A percentile compares a stretch with the other conserved stretches of the same genome.
Conservation (phyloP, 2,888 invertebrate species). For the Trissolcus brochymenae region DNA sequence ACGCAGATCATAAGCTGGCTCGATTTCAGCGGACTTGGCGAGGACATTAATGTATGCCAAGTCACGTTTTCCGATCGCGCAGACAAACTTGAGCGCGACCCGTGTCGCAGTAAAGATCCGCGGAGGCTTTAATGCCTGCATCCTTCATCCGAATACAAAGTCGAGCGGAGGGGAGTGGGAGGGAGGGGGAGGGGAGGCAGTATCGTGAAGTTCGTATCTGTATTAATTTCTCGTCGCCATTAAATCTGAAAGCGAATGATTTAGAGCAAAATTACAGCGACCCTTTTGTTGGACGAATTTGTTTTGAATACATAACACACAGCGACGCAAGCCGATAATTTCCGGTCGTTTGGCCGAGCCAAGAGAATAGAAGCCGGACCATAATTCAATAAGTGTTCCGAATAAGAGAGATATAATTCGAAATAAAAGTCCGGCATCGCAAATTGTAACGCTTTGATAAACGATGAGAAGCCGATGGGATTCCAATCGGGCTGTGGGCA, state of each 20-base stretch:
- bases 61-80: constrained; percentile 72
- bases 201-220: constrained; percentile 22
- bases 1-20: constrained; percentile 50
- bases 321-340: constrained; percentile 25
- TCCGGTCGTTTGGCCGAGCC: constrained; percentile 14
- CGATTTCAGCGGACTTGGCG: constrained; percentile 46
- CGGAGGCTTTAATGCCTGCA: constrained; percentile 48
- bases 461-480: constrained; percentile 43
- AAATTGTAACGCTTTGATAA: constrained; percentile 47
- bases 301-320: constrained; percentile 23
- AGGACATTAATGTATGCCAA: constrained; percentile 71
- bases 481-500: constrained; percentile 36
- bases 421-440: constrained; percentile 17
- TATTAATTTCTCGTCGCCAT: constrained; percentile 20
- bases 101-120: constrained; percentile 42
- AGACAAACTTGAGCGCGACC: constrained; percentile 44
- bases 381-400: constrained; percentile 50
- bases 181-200: neutral
- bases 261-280: constrained; percentile 15
- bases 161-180: neutral
- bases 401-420: constrained; percentile 49
- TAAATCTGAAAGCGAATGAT: constrained; percentile 11
- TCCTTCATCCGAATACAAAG: constrained; percentile 50
- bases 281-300: constrained; percentile 10
- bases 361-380: constrained; percentile 23